Base-by-base conservation (phyloP, 2,113 vertebrate genomes). In the Peromyscus californicus region DNA sequence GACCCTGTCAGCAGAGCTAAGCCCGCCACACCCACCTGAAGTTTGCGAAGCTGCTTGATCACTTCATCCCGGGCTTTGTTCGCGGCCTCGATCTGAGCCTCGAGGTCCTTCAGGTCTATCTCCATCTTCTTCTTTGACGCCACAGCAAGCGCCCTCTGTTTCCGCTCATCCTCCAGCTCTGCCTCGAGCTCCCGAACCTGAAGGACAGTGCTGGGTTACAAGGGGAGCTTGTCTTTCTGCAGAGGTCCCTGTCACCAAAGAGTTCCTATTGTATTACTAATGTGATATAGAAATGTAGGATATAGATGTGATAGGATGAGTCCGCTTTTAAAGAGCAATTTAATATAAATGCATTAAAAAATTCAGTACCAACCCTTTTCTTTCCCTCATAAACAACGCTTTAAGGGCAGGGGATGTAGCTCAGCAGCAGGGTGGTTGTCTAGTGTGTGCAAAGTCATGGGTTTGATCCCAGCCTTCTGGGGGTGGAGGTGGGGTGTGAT, bases 71-170 rank as follows among this genome's bases (percentile, higher is more conserved):
- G 98, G 83, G 99, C 99, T 97, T 99, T 99, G 98, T 99, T 99
- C 4, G 99, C 99, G 0, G 99, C 99, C 97, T 99, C 99, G 0
- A 99, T 99, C 97, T 99, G 99, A 39, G 99, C 99, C 97, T 99
- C 99, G 75, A 99, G 98, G 97, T 99, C 99, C 39, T 99, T 99
- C 92, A 99, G 98, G 97, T 99, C 99, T 99, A 99, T 99, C 98
- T 99, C 99, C 99, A 99, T 98, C 91, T 99, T 99, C 99, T 99
- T 99, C 98, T 99, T 99, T 39, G 99, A 98, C 0, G 99, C 99
- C 22, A 99, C 99, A 5, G 99, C 99, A 79, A 99, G 98, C 11
- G 99, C 99, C 61, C 99, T 99, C 98, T 99, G 99, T 97, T 99
- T 99, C 92, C 99, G 99, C 98, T 99, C 99, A 0, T 99, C 99